Evolutionary conservation across 1,140 invertebrate species (phyloP), one percentile per base, ranked within the genome.

Genomic region (Macrobrachium nipponense): DNA sequence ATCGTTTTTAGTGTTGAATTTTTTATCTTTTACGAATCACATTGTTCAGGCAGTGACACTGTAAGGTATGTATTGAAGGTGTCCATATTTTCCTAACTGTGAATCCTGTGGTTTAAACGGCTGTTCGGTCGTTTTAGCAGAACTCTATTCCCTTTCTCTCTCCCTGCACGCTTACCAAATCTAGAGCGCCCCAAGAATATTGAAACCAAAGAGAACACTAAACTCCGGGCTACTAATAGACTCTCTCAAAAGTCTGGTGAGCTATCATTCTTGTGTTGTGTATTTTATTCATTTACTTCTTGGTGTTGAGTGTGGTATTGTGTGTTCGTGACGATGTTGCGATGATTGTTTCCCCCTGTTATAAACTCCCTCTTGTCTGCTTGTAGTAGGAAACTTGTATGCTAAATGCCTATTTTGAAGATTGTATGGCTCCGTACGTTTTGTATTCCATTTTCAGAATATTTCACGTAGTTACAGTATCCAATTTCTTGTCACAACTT

Each of bases 191-290:
- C 87, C 60, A 84, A 84, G 82, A 72, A 68, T 70, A 64, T 76
- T 68, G 82, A 81, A 68, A 70, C 43, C 44, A 84, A 75, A 79
- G 87, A 88, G 60, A 88, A 61, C 78, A 68, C 87, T 60, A 88
- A 88, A 64, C 81, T 84, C 36, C 87, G 87, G 64, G 18, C 84
- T 79, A 58, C 82, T 61, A 88, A 80, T 73, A 88, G 85, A 78
- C 81, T 88, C 44, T 80, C 87, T 17, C 76, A 84, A 27, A 88
- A 88, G 77, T 80, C 87, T 68, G 87, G 87, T 88, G 82, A 88
- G 87, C 64, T 68, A 10, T 20, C 76, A 66, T 59, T 18, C 59
- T 60, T 27, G n/a, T 61, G 44, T 7, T 70, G 20, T 76, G 36
- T 20, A 76, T 27, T 17, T 73, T 72, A 58, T 81, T 60, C 60